Evolutionary conservation across 2,888 invertebrate species (phyloP), one percentile per base, ranked within the genome.

Genomic region (Nemoura dubitans): DNA sequence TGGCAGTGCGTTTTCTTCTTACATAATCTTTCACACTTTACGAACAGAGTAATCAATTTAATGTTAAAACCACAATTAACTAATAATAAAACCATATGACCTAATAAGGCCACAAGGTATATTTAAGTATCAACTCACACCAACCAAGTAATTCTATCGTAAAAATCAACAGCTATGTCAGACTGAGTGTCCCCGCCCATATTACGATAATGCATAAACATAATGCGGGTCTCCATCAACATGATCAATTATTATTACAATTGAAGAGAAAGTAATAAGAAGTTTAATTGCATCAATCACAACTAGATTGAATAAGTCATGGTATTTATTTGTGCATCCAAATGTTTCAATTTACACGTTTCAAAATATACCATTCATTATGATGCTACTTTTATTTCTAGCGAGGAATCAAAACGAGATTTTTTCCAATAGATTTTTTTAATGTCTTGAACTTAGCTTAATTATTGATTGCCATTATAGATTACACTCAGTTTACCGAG

Each of bases 1-100:
- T n/a, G n/a, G n/a, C n/a, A n/a, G n/a, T 36, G 36, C 21, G 21
- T 59, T 59, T 59, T 59, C 59, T 59, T 16, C 59, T 59, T 59
- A 59, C 59, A 59, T 59, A 59, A 59, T 59, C 59, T 59, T 59
- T 59, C 59, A 59, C 59, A 59, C 59, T 59, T 59, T 21, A 59
- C 59, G 59, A 59, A 21, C 59, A 21, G 21, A 36, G 36, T 36
- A 36, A 36, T 36, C 36, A 36, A 36, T 36, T 36, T 36, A 16
- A 59, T 21, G 59, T 10, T 59, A 16, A 16, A 59, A 59, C 59
- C 21, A 21, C 21, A 59, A 59, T 21, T 21, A 59, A 59, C 36
- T 36, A 36, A 36, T 10, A 36, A 36, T 36, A 36, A 36, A 36
- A 10, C 21, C 16, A 21, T 59, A 21, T 59, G 59, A 59, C 59